Conservation (phyloP, 2,113 vertebrate species). For the Gopherus flavomarginatus region DNA sequence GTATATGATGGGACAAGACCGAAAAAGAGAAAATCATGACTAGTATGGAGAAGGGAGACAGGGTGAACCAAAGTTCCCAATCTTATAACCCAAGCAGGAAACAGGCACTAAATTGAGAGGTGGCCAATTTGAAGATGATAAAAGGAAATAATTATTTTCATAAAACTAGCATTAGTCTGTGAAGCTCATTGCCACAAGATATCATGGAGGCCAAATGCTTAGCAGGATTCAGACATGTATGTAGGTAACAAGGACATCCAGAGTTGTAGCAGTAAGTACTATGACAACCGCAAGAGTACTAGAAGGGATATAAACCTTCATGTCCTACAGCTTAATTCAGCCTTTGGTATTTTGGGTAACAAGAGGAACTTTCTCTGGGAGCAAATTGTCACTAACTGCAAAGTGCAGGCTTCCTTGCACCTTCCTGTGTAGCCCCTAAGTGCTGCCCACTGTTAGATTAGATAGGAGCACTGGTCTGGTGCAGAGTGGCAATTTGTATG, state of each 20-base stretch:
- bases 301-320: too few species aligned
- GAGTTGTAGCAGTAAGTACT: background rate
- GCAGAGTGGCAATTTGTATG: background rate
- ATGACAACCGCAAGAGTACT: background rate
- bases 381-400: background rate
- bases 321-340: background rate
- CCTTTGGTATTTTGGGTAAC: background rate
- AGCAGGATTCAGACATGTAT: background rate
- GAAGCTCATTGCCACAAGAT: background rate
- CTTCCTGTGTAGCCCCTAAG: background rate
- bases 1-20: background rate
- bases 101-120: background rate
- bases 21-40: background rate
- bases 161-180: background rate
- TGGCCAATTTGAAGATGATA: background rate
- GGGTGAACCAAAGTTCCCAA: too few species aligned
- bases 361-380: background rate
- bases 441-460: background rate
- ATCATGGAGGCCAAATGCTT: background rate
- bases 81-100: background rate
- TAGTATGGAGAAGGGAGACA: background rate
- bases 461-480: background rate
- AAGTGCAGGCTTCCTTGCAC: background rate
- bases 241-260: background rate
- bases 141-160: background rate